phyloP scores from a whole-genome alignment of 2,888 invertebrate species.

The Mimumesa dahlbomi region DNA sequence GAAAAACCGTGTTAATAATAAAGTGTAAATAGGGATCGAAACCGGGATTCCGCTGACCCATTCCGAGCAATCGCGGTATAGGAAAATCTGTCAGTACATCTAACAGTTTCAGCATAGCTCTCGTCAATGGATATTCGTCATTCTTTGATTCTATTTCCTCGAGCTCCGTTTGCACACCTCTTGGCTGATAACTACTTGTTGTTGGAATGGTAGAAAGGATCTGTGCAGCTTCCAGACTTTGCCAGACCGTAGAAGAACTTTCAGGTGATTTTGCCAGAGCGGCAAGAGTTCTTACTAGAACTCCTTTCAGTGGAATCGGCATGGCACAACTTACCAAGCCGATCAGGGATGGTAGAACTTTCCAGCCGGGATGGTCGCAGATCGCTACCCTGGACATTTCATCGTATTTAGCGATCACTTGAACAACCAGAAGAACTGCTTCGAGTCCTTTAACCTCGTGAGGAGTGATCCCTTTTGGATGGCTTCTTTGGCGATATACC shows the following conservation, averaged over 20 bases:
- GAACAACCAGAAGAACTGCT: conserved; percentile 89
- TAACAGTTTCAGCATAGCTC: conserved; percentile 89
- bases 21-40: conserved; percentile 95
- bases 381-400: conserved; percentile 90
- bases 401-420: conserved; percentile 89
- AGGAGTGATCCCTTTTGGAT: conserved; percentile 86
- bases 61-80: conserved; percentile 89
- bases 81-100: conserved; percentile 87
- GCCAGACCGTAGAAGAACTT: conserved; percentile 92
- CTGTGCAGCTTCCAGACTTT: conserved; percentile 90
- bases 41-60: conserved; percentile 90
- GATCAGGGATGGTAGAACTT: conserved; percentile 89
- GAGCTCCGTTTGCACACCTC: conserved; percentile 90
- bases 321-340: conserved; percentile 93
- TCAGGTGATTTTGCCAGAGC: conserved; percentile 90
- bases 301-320: conserved; percentile 91
- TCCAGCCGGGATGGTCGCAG: conserved; percentile 94
- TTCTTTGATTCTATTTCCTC: conserved; percentile 95
- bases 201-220: conserved; percentile 87
- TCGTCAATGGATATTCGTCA: conserved; percentile 94
- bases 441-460: conserved; percentile 93
- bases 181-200: conserved; percentile 84
- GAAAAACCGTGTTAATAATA: conserved; percentile 88
- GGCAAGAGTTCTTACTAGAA: conserved; percentile 89
- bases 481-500: conserved; percentile 83